Evolutionary conservation across 2,113 vertebrate genomes (phyloP), one percentile per base, ranked within the genome.

Genomic region (Noturus placidus): DNA sequence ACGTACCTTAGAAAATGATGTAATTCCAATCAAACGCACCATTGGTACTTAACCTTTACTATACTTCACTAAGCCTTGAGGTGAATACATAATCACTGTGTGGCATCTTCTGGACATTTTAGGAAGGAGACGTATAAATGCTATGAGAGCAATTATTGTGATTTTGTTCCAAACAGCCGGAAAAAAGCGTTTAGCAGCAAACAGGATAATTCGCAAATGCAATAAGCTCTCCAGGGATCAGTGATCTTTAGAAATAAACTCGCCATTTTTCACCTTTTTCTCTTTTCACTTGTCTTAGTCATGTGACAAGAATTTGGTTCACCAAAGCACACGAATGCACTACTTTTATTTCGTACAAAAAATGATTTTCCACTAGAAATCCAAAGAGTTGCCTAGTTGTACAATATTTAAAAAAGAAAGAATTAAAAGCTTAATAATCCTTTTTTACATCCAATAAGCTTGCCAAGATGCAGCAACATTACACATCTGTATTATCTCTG

Each of bases 101-200:
- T 70, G 33, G 30, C 15, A 35, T 70, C 67, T 70, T 20, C 15
- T 15, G 30, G 17, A 70, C 19, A 8, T 27, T 46, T 76, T 11
- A 52, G 25, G 46, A 52, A 52, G 15, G 42, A 11, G 27, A n/a
- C 30, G 0, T 61, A 1, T 42, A 61, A 33, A 20, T 11, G 50
- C 50, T 20, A 33, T 13, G 9, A 22, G 50, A 35, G 54, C 25
- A 17, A 82, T 63, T 38, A 3, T 35, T 38, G 25, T 11, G 72
- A 78, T 42, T 56, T 80, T 67, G 30, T 57, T 30, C 50, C 30
- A 35, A 57, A 82, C 17, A 3, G 77, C 22, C 86, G 25, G 86
- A 59, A 87, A 87, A 87, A 46, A 87, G 59, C 13, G 6, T n/a
- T 82, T 70, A 82, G 52, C 65, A 33, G 30, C 42, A 82, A 82